Evolutionary conservation across 1,140 invertebrate genomes (phyloP).

Genomic region (Papilio helenus): DNA sequence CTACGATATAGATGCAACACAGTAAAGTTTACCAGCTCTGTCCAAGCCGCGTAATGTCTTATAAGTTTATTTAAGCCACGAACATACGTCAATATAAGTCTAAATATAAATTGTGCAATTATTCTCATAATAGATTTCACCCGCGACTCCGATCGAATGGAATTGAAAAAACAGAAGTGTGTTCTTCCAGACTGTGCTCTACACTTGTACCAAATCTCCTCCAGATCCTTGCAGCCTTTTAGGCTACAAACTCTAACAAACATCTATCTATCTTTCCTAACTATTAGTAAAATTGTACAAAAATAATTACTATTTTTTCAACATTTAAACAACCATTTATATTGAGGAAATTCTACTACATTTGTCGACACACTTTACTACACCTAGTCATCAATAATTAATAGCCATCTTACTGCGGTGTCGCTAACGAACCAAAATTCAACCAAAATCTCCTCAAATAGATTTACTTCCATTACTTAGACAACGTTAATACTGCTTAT

Average conservation of each 20-base stretch:
- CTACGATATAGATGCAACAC: neutral
- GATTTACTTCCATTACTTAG: slow-evolving; percentile 58
- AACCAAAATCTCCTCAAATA: slow-evolving; percentile 60
- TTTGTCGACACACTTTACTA: neutral
- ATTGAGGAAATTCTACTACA: neutral
- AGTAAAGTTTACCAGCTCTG: neutral
- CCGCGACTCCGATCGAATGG: no score
- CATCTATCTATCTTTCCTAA: no score
- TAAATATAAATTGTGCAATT: neutral
- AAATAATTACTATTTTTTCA: neutral
- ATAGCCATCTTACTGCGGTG: slow-evolving; percentile 49
- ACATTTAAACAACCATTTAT: neutral
- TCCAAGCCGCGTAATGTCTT: neutral
- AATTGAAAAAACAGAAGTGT: no score
- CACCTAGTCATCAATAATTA: slow-evolving; percentile 54
- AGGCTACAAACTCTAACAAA: no score
- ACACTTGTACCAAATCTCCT: no score
- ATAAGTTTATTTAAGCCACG: neutral
- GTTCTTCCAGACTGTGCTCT: no score
- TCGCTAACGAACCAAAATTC: slow-evolving; percentile 50
- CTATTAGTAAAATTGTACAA: neutral
- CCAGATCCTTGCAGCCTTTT: no score
- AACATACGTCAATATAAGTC: neutral
- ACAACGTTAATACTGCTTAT: slow-evolving; percentile 65
- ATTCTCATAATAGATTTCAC: neutral